Conservation (phyloP, 1,140 invertebrate genomes). For the Plutomurus gul region DNA sequence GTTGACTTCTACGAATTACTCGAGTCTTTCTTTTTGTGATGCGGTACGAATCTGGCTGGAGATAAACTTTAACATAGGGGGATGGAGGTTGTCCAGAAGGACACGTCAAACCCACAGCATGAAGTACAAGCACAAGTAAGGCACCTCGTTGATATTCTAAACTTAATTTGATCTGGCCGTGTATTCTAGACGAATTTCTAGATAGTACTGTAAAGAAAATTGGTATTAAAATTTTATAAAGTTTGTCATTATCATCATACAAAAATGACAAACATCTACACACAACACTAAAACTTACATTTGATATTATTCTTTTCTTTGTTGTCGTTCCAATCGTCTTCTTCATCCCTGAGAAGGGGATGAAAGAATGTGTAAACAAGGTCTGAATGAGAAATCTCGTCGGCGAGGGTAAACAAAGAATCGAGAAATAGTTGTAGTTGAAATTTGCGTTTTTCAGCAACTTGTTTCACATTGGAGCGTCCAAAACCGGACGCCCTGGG, state of each 20-base stretch:
- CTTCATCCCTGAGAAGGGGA: conserved; percentile 77
- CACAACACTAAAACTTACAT: too few relatives aligned
- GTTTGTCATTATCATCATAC: not conserved
- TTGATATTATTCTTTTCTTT: not conserved
- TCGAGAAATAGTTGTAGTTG: conserved; percentile 87
- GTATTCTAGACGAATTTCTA: conserved; percentile 49
- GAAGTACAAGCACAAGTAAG: conserved; percentile 83
- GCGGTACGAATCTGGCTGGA: conserved; percentile 76
- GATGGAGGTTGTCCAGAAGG: conserved; percentile 78
- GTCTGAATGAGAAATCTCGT: conserved; percentile 94
- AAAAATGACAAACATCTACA: too few relatives aligned
- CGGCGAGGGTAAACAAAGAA: conserved; percentile 81
- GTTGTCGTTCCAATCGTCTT: conserved; percentile 65
- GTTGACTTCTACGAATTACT: conserved; percentile 85
- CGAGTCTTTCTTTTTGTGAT: conserved; percentile 93
- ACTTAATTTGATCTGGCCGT: conserved; percentile 78
- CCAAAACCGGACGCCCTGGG: conserved; percentile 81
- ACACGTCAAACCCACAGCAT: conserved; percentile 80
- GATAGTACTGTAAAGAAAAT: conserved; percentile 36
- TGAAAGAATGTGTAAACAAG: conserved; percentile 98
- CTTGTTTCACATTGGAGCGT: conserved; percentile 89
- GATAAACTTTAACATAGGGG: conserved; percentile 92
- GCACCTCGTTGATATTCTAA: conserved; percentile 79
- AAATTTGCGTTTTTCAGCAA: conserved; percentile 83
- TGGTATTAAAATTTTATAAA: not conserved